Conservation (phyloP, 2,797 vertebrate genomes). For the Eulemur albifrons region DNA sequence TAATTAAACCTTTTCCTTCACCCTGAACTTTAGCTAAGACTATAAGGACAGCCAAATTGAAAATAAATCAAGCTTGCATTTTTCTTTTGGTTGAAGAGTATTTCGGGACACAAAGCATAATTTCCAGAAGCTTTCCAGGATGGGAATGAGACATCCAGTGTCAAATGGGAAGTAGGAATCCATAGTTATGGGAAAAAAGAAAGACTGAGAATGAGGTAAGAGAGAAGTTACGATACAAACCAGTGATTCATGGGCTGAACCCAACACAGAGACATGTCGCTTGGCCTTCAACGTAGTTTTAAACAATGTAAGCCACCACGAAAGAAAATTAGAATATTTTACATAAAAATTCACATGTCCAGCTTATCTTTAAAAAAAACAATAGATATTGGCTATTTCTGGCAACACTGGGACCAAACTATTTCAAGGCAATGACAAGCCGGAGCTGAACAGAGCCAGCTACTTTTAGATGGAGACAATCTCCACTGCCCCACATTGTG, state of each 20-base stretch:
- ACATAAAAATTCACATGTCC: neutral
- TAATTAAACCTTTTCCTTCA: constrained; percentile 75
- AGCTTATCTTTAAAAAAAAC: neutral
- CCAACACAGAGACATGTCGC: neutral
- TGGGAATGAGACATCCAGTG: neutral
- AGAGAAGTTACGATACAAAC: neutral
- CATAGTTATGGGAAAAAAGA: neutral
- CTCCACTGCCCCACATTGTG: neutral
- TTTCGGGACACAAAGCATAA: neutral
- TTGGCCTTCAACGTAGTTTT: neutral
- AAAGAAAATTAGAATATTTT: neutral
- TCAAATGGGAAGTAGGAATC: neutral
- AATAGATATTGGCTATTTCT: neutral
- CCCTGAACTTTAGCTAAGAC: constrained; percentile 47
- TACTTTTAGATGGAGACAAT: neutral
- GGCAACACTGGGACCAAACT: neutral
- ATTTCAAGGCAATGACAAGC: neutral
- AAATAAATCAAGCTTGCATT: constrained; percentile 44
- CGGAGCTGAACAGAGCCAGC: neutral
- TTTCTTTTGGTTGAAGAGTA: neutral
- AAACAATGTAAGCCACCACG: neutral
- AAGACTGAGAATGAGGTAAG: neutral
- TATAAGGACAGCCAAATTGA: constrained; percentile 36
- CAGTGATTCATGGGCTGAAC: neutral
- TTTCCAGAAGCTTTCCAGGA: neutral